These are phyloP conservation scores for Drosophila kepulauana DNA, from an alignment of 1,140 invertebrate species.

Conservation along the genomic window DNA sequence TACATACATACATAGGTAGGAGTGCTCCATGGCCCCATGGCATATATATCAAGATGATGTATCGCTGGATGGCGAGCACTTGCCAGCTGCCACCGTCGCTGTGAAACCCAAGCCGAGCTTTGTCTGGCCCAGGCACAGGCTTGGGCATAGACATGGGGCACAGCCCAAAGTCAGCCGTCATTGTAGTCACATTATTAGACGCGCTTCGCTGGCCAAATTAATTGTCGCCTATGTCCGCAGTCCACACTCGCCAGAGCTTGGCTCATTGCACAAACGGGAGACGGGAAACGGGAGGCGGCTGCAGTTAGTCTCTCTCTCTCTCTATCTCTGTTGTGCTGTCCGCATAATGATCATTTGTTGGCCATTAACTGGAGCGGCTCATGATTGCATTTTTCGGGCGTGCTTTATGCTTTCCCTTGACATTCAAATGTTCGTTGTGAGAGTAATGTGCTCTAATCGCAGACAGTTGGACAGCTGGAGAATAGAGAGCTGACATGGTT, in stretches of 20 bases:
- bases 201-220: conserved; percentile 78
- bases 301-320: no score
- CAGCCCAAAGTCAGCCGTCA: conserved; percentile 48
- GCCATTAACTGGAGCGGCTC: conserved; percentile 60
- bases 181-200: conserved; percentile 82
- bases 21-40: conserved; percentile 42
- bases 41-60: conserved; percentile 71
- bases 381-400: conserved; percentile 32
- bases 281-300: conserved; percentile 6
- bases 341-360: conserved; percentile 37
- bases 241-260: conserved; percentile 47
- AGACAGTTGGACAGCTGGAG: conserved; percentile 46
- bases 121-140: conserved; percentile 21
- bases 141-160: not conserved
- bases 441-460: conserved; percentile 14
- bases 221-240: conserved; percentile 63
- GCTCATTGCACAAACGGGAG: conserved; percentile 66
- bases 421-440: conserved; percentile 44
- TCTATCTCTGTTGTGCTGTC: conserved; percentile 1
- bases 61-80: conserved; percentile 59
- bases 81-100: conserved; percentile 55
- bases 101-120: conserved; percentile 40
- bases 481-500: conserved; percentile 58
- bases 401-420: conserved; percentile 43
- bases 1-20: conserved; percentile 1